A percentile compares a stretch with the other conserved stretches of the same genome.
phyloP scores from a whole-genome alignment of 2,797 vertebrate genomes.

The Catamblyrhynchus diadema region DNA sequence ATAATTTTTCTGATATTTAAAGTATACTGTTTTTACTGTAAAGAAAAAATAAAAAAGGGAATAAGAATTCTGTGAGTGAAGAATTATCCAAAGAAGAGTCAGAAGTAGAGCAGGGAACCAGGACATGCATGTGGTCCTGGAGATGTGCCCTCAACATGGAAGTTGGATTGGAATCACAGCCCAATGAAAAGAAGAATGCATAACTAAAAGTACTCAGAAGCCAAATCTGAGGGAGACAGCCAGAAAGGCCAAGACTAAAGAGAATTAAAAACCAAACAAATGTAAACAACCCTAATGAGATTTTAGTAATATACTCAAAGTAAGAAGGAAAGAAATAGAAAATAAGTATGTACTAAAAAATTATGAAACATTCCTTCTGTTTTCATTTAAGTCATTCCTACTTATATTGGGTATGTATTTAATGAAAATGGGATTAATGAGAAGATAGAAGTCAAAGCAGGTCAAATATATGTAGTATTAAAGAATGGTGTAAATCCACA shows the following conservation, averaged over 20 bases:
- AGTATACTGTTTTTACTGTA: background rate
- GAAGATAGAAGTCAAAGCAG: background rate
- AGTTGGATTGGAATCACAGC: fast-evolving
- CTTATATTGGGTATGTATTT: background rate
- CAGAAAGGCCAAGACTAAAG: background rate
- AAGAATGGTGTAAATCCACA: background rate
- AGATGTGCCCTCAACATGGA: background rate
- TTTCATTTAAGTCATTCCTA: background rate
- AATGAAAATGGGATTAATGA: background rate
- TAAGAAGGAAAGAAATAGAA: background rate
- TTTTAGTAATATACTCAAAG: background rate
- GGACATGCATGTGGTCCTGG: fast-evolving
- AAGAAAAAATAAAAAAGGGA: background rate
- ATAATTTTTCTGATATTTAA: background rate
- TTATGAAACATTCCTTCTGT: background rate
- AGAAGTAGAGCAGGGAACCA: background rate
- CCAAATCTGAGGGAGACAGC: background rate
- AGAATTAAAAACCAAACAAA: background rate
- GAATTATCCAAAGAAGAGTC: background rate
- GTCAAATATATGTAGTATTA: background rate
- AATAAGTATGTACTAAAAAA: background rate
- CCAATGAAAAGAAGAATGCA: background rate
- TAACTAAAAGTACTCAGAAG: background rate
- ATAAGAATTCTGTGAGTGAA: background rate
- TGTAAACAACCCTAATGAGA: background rate